These are phyloP conservation scores for Campopleginae sp. DNA, from an alignment of 2,888 invertebrate species.

Conservation along the genomic window DNA sequence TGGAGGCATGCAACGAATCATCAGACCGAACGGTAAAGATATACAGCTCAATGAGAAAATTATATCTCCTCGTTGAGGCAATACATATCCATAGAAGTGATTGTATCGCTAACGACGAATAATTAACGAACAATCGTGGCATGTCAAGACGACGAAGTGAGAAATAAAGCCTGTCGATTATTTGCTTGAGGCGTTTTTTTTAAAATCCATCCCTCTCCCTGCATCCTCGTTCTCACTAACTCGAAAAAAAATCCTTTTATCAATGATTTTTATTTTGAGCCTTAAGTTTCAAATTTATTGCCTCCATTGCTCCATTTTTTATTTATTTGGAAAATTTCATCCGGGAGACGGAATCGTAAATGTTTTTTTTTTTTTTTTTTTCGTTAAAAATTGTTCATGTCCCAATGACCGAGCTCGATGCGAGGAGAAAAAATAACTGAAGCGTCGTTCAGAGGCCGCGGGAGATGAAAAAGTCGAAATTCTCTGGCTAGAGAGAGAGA, in stretches of 20 bases:
- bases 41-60: constrained; percentile 36
- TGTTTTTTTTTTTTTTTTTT: neutral
- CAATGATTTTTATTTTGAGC: neutral
- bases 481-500: constrained; percentile 26
- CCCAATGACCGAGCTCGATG: constrained; percentile 11
- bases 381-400: neutral
- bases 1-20: neutral
- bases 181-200: constrained; percentile 26
- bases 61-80: neutral
- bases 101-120: constrained; percentile 64
- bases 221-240: constrained; percentile 28
- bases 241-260: constrained; percentile 23
- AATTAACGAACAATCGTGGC: constrained; percentile 66
- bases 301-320: neutral
- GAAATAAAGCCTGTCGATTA: constrained; percentile 40
- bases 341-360: too few relatives aligned
- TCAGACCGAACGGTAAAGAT: constrained; percentile 40
- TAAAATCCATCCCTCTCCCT: constrained; percentile 6
- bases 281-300: neutral
- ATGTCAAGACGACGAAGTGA: constrained; percentile 48
- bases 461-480: constrained; percentile 22
- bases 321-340: neutral
- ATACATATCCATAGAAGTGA: constrained; percentile 18
- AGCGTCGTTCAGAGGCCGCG: neutral
- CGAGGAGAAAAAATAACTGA: neutral